Evolutionary conservation across 2,888 invertebrate species (phyloP).

Genomic region (Gryllus longicercus): DNA sequence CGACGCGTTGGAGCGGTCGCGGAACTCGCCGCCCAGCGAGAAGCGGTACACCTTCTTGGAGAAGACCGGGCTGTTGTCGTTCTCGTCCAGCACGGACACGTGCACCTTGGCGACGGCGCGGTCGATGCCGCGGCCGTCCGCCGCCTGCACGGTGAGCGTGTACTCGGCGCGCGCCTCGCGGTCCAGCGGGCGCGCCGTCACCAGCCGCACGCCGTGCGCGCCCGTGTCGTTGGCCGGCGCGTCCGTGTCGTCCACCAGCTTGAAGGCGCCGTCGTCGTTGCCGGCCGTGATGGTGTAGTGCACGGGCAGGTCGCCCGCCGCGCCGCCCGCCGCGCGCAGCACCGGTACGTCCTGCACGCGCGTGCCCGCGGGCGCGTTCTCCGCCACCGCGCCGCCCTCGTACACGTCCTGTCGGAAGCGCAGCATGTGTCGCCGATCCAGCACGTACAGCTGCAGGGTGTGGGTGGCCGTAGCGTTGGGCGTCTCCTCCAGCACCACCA

Average conservation of each 20-base stretch:
- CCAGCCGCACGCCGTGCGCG: slow-evolving; percentile 64
- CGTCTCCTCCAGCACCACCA: slow-evolving; percentile 77
- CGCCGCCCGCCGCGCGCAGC: slow-evolving; percentile 57
- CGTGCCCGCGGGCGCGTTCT: slow-evolving; percentile 72
- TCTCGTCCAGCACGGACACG: slow-evolving; percentile 77
- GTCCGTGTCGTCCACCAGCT: slow-evolving; percentile 60
- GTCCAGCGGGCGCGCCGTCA: slow-evolving; percentile 74
- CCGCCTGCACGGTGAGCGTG: slow-evolving; percentile 73
- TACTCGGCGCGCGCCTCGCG: slow-evolving; percentile 71
- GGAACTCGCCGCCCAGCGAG: slow-evolving; percentile 52
- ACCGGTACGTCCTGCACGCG: slow-evolving; percentile 67
- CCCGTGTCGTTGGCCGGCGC: slow-evolving; percentile 42
- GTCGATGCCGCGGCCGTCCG: slow-evolving; percentile 74
- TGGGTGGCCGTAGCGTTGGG: slow-evolving; percentile 77
- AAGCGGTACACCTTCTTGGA: slow-evolving; percentile 74
- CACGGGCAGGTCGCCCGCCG: slow-evolving; percentile 61
- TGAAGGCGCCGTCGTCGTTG: slow-evolving; percentile 70
- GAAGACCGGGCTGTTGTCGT: slow-evolving; percentile 88
- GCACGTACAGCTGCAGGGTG: slow-evolving; percentile 74
- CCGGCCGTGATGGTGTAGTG: slow-evolving; percentile 78
- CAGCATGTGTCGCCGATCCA: slow-evolving; percentile 78
- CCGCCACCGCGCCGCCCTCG: slow-evolving; percentile 65
- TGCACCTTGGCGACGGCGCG: slow-evolving; percentile 74
- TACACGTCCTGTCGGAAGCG: slow-evolving; percentile 65
- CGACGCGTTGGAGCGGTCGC: slow-evolving; percentile 47